Evolutionary conservation across 37 sponge, comb jelly and placozoan species (phyloP).

Genomic region (Mnemiopsis leidyi): DNA sequence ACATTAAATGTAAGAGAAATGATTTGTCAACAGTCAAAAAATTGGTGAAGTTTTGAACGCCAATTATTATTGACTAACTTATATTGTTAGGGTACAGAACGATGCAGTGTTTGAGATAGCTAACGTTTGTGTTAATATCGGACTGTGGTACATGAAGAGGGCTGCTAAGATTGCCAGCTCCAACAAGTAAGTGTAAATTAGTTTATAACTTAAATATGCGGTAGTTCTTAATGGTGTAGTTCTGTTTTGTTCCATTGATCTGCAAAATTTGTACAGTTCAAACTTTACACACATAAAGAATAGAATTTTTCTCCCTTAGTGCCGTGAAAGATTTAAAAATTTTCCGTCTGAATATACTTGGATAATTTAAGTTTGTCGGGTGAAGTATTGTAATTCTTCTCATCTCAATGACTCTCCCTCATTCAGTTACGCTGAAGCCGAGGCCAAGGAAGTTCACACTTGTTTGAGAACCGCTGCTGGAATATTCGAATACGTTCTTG

Average conservation of each 20-base stretch:
- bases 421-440: slow-evolving; percentile 68
- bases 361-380: neutral
- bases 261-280: too few relatives aligned
- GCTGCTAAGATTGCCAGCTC: slow-evolving; percentile 80
- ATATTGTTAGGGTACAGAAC: slow-evolving; percentile 49
- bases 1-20: too few relatives aligned
- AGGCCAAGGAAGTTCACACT: slow-evolving; percentile 93
- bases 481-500: slow-evolving; percentile 63
- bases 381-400: neutral
- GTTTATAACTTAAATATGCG: too few relatives aligned
- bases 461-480: slow-evolving; percentile 89
- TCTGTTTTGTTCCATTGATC: too few relatives aligned
- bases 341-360: neutral
- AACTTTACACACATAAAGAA: too few relatives aligned
- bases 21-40: too few relatives aligned
- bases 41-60: too few relatives aligned
- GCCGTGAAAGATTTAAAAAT: too few relatives aligned
- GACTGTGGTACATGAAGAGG: slow-evolving; percentile 95
- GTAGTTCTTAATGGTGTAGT: too few relatives aligned
- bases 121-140: slow-evolving; percentile 72
- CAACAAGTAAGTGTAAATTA: slow-evolving; percentile 71
- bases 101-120: slow-evolving; percentile 67
- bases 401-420: neutral
- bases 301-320: too few relatives aligned
- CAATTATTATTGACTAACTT: too few relatives aligned